Evolutionary conservation across 2,113 vertebrate genomes (phyloP).

Genomic region (Andinoacara biseriatus): DNA sequence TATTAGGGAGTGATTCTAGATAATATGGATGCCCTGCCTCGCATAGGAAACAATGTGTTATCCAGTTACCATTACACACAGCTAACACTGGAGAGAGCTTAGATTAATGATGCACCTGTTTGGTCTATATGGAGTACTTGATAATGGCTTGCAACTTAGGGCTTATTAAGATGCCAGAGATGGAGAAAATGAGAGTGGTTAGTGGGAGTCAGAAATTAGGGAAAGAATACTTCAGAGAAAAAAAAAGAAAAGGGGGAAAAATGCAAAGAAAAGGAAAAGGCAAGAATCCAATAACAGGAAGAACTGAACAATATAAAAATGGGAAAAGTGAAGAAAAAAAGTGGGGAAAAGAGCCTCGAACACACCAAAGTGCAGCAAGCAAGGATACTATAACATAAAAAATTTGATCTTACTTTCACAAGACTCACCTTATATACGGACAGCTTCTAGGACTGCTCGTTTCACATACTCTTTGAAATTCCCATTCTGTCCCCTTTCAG

Average conservation of each 20-base stretch:
- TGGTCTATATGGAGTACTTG: conserved; percentile 54
- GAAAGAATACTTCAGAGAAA: conserved; percentile 4
- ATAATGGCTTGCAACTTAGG: conserved; percentile 58
- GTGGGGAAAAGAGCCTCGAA: neutral
- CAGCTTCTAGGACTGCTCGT: neutral
- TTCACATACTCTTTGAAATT: neutral
- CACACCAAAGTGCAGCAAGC: neutral
- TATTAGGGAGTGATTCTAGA: conserved; percentile 69
- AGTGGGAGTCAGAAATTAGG: conserved; percentile 30
- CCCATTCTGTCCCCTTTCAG: neutral
- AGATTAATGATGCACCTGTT: conserved; percentile 75
- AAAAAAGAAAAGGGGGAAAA: neutral
- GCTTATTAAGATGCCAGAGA: conserved; percentile 55
- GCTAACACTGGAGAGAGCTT: conserved; percentile 51
- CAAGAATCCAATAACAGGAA: conserved; percentile 35
- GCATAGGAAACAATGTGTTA: conserved; percentile 73
- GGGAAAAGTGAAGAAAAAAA: neutral
- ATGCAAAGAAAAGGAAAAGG: conserved; percentile 24
- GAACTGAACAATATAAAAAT: conserved; percentile 14
- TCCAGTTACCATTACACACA: conserved; percentile 68
- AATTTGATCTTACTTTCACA: neutral
- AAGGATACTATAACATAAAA: neutral
- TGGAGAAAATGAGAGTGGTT: conserved; percentile 22
- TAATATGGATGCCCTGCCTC: conserved; percentile 70
- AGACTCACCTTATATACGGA: neutral